Evolutionary conservation across 2,888 invertebrate species (phyloP).

Genomic region (Tridacna crocea): DNA sequence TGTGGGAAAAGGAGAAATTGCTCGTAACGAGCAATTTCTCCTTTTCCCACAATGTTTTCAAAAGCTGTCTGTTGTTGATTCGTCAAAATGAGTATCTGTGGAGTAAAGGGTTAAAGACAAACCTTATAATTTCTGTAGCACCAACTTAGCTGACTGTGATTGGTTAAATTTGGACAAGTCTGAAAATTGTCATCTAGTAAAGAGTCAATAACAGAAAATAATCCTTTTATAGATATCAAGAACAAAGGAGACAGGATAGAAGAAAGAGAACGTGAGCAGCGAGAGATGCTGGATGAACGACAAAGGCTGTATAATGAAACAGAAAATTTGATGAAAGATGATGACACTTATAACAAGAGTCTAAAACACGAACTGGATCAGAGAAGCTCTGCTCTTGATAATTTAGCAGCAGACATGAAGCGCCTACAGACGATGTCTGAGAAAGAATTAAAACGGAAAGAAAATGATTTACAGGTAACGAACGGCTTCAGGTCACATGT

Average conservation of each 20-base stretch:
- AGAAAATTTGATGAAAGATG: constrained; percentile 68
- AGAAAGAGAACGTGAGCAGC: constrained; percentile 47
- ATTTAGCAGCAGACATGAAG: constrained; percentile 67
- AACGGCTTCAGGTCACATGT: too few relatives aligned
- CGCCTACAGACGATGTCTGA: constrained; percentile 54
- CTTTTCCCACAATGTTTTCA: too few relatives aligned
- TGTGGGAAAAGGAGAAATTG: too few relatives aligned
- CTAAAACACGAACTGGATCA: constrained; percentile 63
- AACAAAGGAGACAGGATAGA: constrained; percentile 65
- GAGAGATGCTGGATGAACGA: constrained; percentile 64
- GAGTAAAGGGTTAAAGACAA: too few relatives aligned
- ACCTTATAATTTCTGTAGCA: too few relatives aligned
- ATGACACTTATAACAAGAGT: constrained; percentile 66
- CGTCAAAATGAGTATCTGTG: too few relatives aligned
- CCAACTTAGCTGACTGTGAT: too few relatives aligned
- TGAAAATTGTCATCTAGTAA: too few relatives aligned
- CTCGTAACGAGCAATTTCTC: too few relatives aligned
- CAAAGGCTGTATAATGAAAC: constrained; percentile 67
- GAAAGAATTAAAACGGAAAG: constrained; percentile 60
- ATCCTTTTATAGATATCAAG: constrained; percentile 42
- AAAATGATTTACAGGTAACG: constrained; percentile 54
- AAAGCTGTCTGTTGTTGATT: too few relatives aligned
- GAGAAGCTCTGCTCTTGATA: constrained; percentile 62
- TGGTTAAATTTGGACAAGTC: too few relatives aligned
- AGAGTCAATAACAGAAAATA: too few relatives aligned